Evolutionary conservation across 2,797 vertebrate species (phyloP).

Genomic region (Girardinus metallicus): DNA sequence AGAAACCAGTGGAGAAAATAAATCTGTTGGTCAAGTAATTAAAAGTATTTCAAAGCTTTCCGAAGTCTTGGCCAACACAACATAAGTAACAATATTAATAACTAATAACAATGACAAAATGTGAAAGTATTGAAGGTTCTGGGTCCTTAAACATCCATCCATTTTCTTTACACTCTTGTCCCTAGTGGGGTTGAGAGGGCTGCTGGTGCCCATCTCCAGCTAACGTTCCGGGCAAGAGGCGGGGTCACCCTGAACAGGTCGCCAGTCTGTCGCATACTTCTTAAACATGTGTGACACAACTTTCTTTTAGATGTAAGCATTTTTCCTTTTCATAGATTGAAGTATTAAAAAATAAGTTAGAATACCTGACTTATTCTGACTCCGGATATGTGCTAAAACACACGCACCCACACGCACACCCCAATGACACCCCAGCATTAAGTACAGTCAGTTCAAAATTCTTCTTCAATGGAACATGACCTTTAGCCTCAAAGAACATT

Average conservation of each 20-base stretch:
- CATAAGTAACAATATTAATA: neutral
- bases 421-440: neutral
- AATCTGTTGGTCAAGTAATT: neutral
- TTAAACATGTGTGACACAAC: neutral
- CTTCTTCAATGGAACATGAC: neutral
- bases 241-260: no score
- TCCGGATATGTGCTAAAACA: neutral
- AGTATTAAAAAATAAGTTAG: neutral
- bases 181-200: no score
- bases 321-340: neutral
- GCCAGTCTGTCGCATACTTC: no score
- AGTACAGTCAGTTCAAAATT: neutral
- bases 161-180: no score
- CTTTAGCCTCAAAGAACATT: neutral
- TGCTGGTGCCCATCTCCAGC: no score
- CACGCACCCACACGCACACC: neutral
- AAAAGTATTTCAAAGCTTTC: neutral
- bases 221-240: no score
- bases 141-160: neutral
- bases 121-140: neutral
- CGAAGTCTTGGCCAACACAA: neutral
- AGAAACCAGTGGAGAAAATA: slow-evolving; percentile 17
- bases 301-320: neutral
- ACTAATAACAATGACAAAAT: neutral
- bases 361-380: neutral